Evolutionary conservation across 2,797 vertebrate species (phyloP), one percentile per base, ranked within the genome.

Genomic region (Avahi laniger): DNA sequence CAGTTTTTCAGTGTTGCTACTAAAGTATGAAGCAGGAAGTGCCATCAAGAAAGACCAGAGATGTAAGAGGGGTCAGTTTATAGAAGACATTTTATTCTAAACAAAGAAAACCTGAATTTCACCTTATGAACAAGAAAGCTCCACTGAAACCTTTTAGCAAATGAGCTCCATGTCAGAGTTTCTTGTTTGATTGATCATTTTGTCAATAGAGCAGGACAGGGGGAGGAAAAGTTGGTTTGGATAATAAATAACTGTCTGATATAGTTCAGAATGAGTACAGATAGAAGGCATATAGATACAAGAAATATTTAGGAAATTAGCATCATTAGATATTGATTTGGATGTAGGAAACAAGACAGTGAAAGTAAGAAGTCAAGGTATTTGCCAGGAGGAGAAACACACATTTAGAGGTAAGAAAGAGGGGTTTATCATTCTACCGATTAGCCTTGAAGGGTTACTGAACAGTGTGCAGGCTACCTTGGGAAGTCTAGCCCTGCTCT

Each of bases 101-200:
- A 41, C 11, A 91, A 79, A 82, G 35, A 76, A 76, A 38, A 72
- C 28, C 33, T 89, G 22, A 46, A 65, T 91, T 96, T 54, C 18
- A 50, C 87, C 67, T 79, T 83, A 7, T 89, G 73, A 26, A 43
- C 14, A 67, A 13, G 52, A 86, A 86, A 38, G 15, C 13, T 54
- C 28, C 12, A 57, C 24, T 46, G 33, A 94, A 91, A 38, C 12
- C 33, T 81, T 73, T 86, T 91, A 65, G 38, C 20, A 94, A 91
- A 65, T 67, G 33, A 78, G 54, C 13, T 72, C 33, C 46, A 26
- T 61, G 2, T n/a, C 9, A 70, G 8, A 35, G 3, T n/a, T 89
- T 89, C 63, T 93, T 76, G 12, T 95, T 46, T 59, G 50, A 95
- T 70, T 61, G 46, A 61, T 76, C 30, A 61, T 26, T 82, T 96